phyloP scores from a whole-genome alignment of 2,113 vertebrate species.

The Vulpes ferrilata region DNA sequence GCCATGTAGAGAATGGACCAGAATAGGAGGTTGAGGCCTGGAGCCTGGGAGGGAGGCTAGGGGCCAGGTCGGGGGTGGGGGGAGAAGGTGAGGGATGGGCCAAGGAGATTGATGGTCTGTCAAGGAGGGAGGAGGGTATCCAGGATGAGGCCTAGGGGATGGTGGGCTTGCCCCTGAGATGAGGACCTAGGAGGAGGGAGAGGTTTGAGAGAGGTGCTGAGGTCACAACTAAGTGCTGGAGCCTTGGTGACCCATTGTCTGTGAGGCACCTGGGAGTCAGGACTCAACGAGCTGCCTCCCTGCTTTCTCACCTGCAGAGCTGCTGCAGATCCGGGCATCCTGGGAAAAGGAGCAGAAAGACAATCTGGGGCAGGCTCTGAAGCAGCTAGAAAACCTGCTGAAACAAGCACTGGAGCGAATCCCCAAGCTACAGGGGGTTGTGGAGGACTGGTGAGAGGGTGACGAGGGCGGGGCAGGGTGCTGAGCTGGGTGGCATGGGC shows the following conservation, averaged over 20 bases:
- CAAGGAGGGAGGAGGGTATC: not conserved
- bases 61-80: not conserved
- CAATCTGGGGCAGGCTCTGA: constrained; percentile 62
- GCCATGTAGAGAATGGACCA: not conserved
- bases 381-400: constrained; percentile 61
- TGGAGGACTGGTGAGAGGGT: constrained; percentile 78
- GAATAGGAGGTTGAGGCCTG: not conserved
- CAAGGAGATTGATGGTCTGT: not conserved
- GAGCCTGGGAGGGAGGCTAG: not conserved
- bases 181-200: not conserved
- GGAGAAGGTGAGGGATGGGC: not conserved
- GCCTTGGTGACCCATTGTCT: not conserved
- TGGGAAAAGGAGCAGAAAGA: constrained; percentile 75
- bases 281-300: not conserved
- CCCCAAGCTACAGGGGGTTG: constrained; percentile 55
- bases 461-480: too few relatives aligned
- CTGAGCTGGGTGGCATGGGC: not conserved
- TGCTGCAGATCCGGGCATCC: constrained; percentile 67
- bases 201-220: not conserved
- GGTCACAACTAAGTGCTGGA: not conserved
- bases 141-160: not conserved
- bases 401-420: constrained; percentile 54
- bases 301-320: constrained; percentile 67
- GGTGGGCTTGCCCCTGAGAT: not conserved
- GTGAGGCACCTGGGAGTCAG: not conserved